phyloP scores from a whole-genome alignment of 64 coral and sea anemone genomes.

The Catalaphyllia jardinei region DNA sequence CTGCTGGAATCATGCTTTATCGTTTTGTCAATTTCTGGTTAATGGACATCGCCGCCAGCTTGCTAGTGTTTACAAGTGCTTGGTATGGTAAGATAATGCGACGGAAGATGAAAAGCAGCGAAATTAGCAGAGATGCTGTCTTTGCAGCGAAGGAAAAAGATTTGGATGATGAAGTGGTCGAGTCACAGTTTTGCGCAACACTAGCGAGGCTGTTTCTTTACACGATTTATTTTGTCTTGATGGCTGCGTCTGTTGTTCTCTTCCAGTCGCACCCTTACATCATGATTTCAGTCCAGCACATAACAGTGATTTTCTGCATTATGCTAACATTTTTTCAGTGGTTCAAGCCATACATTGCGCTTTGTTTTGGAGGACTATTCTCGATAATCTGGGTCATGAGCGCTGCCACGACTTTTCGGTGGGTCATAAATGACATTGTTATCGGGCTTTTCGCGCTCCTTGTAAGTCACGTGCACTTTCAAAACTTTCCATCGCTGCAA shows the following conservation, averaged over 20 bases:
- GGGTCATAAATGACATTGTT: conserved; percentile 52
- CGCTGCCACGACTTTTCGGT: conserved; percentile 18
- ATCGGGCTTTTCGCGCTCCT: conserved; percentile 26
- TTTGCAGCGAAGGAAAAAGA: not conserved
- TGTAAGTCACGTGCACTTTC: conserved; percentile 35
- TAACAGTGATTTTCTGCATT: conserved; percentile 7
- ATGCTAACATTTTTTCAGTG: conserved; percentile 18
- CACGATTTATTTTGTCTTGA: not conserved
- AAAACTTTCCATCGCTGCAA: conserved; percentile 41
- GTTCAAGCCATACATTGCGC: not conserved
- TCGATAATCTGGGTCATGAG: conserved; percentile 27
- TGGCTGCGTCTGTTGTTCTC: conserved; percentile 18
- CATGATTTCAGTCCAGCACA: conserved; percentile 46
- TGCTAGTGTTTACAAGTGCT: conserved; percentile 44
- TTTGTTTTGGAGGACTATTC: conserved; percentile 5
- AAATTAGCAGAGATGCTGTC: not conserved
- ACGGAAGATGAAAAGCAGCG: not conserved
- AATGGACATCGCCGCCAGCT: conserved; percentile 32
- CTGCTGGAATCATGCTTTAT: not conserved
- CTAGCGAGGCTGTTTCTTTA: not conserved
- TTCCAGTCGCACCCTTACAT: conserved; percentile 16
- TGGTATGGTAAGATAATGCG: conserved; percentile 35
- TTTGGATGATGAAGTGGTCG: not conserved
- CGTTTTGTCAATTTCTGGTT: conserved; percentile 34
- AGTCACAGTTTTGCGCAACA: not conserved